Evolutionary conservation across 2,888 invertebrate genomes (phyloP).

Genomic region (Acrobasis suavella): DNA sequence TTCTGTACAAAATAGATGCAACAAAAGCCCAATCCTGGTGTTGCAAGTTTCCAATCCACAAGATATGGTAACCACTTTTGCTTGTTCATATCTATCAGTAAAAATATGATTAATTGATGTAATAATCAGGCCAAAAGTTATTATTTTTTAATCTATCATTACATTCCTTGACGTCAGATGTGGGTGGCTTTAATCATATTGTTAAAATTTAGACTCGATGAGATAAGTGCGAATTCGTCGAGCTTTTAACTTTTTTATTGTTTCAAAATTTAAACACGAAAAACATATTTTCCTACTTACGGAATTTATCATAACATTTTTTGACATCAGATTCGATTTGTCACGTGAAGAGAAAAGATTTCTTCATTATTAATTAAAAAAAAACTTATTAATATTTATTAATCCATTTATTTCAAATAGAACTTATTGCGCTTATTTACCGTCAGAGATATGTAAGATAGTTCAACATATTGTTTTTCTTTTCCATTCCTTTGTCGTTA

Average conservation of each 20-base stretch:
- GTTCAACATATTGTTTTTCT: background rate
- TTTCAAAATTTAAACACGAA: background rate
- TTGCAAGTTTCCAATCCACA: no score
- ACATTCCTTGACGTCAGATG: background rate
- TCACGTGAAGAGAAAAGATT: no score
- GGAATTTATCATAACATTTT: background rate
- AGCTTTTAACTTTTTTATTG: background rate
- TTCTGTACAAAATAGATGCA: no score
- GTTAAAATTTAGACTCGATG: slow-evolving; percentile 25
- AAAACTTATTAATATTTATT: no score
- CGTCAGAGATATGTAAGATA: background rate
- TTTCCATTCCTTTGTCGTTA: background rate
- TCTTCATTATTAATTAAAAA: no score
- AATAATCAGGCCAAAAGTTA: background rate
- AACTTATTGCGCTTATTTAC: background rate
- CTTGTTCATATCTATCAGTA: no score
- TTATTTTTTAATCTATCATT: background rate
- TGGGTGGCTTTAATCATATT: slow-evolving; percentile 5
- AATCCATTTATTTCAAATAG: no score
- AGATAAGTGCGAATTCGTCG: slow-evolving; percentile 7
- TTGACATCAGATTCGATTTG: no score
- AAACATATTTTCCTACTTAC: background rate
- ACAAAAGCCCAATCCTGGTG: background rate
- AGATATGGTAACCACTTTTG: no score
- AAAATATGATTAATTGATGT: background rate